A percentile compares a stretch with the other conserved stretches of the same genome.
These are phyloP conservation scores for Lytechinus variegatus DNA, from an alignment of 35 echinoderm and acorn worm species.

Conservation along the genomic window DNA sequence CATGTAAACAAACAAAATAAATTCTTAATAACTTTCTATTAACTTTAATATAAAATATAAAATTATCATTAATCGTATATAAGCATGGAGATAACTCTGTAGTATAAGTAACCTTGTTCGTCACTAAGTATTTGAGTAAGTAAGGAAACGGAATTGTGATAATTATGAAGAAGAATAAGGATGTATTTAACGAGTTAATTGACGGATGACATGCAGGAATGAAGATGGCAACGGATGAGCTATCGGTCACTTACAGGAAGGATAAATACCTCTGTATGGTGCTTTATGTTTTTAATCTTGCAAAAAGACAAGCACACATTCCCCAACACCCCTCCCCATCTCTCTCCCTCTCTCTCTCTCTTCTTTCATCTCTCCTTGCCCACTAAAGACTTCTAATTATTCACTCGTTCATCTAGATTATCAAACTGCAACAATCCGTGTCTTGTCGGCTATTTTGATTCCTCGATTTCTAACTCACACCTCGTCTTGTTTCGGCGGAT, in stretches of 20 bases:
- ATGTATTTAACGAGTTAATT: neutral
- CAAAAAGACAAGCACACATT: neutral
- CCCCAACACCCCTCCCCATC: neutral
- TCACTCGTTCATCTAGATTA: neutral
- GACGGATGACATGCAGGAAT: neutral
- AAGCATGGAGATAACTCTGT: neutral
- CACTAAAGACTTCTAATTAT: neutral
- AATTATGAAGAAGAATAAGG: neutral
- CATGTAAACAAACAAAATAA: too few species aligned
- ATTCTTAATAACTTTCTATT: neutral
- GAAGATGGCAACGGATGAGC: neutral
- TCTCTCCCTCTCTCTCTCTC: neutral
- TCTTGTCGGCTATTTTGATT: neutral
- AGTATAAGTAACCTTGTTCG: neutral
- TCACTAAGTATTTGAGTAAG: neutral
- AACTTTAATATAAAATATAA: neutral
- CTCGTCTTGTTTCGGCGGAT: slow-evolving; percentile 26
- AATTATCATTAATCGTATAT: neutral
- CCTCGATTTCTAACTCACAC: neutral
- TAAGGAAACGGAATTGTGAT: slow-evolving; percentile 2
- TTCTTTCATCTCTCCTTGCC: neutral
- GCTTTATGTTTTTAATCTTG: neutral
- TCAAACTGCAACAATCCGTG: neutral
- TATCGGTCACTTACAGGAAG: neutral
- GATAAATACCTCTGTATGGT: neutral